phyloP scores from a whole-genome alignment of 2,113 vertebrate genomes.

The Oncorhynchus masou region DNA sequence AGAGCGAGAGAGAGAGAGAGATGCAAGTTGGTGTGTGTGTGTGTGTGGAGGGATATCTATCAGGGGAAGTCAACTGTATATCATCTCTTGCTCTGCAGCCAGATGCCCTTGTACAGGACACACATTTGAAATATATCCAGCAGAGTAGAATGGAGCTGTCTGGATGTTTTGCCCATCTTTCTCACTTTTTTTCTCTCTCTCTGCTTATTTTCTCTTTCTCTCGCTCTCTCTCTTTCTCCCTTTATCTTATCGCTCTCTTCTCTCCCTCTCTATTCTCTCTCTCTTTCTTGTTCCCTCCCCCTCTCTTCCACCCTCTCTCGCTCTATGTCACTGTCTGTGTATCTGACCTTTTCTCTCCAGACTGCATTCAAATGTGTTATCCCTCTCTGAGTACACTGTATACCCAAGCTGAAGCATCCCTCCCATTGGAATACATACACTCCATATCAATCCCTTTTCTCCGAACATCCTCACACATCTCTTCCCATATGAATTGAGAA shows the following conservation, averaged over 20 bases:
- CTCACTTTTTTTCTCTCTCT: constrained; percentile 13
- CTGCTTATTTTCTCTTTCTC: neutral
- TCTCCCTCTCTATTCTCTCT: no score
- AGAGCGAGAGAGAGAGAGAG: neutral
- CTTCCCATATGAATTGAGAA: no score
- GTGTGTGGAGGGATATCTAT: constrained; percentile 21
- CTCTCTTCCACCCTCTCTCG: neutral
- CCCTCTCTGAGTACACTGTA: no score
- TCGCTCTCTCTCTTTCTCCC: neutral
- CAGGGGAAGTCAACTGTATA: constrained; percentile 44
- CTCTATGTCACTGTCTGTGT: no score
- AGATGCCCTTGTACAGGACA: constrained; percentile 66
- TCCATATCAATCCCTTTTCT: no score
- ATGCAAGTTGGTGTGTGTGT: neutral
- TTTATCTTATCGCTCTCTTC: neutral
- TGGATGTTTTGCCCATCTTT: constrained; percentile 25
- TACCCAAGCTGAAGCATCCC: no score
- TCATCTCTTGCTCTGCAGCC: constrained; percentile 56
- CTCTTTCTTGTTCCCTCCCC: constrained; percentile 15
- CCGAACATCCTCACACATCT: no score
- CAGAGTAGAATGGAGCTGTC: constrained; percentile 57
- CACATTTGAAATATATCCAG: constrained; percentile 64
- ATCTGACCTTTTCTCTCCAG: neutral
- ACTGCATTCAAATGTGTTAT: neutral
- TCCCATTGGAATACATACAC: no score